Percentiles rank a stretch among this genome's conserved stretches.
phyloP scores from a whole-genome alignment of 64 coral and sea anemone genomes.

The Trachythela sp. region DNA sequence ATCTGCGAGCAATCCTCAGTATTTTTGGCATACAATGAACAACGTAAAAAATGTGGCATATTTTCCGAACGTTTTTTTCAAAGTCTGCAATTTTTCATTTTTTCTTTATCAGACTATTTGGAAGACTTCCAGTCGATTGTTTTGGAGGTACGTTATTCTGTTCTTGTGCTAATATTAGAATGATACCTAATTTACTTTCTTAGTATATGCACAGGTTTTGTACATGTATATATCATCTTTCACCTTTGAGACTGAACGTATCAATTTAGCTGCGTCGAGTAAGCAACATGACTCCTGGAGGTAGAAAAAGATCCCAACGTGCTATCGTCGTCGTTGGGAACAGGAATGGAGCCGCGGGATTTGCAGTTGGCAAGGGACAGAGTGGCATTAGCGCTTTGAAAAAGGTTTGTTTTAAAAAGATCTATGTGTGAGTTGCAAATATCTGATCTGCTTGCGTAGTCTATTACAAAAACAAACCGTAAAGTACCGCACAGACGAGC shows the following conservation, averaged over 20 bases:
- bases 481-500: no score
- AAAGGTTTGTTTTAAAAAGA: constrained; percentile 45
- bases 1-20: no score
- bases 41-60: no score
- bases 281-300: constrained; percentile 77
- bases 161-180: background rate
- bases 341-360: constrained; percentile 84
- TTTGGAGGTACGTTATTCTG: constrained; percentile 69
- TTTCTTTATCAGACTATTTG: constrained; percentile 58
- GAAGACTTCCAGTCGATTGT: constrained; percentile 71
- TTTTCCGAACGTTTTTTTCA: no score
- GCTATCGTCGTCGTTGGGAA: constrained; percentile 91
- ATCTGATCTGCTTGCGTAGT: no score
- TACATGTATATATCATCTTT: background rate
- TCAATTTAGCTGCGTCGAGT: constrained; percentile 65
- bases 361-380: constrained; percentile 89
- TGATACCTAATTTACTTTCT: no score
- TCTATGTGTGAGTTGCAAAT: no score
- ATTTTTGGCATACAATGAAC: no score
- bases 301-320: constrained; percentile 73
- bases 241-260: background rate
- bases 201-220: background rate
- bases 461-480: no score
- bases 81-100: no score
- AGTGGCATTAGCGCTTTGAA: constrained; percentile 72